Evolutionary conservation across 2,888 invertebrate species (phyloP).

Genomic region (Enchytraeus crypticus): DNA sequence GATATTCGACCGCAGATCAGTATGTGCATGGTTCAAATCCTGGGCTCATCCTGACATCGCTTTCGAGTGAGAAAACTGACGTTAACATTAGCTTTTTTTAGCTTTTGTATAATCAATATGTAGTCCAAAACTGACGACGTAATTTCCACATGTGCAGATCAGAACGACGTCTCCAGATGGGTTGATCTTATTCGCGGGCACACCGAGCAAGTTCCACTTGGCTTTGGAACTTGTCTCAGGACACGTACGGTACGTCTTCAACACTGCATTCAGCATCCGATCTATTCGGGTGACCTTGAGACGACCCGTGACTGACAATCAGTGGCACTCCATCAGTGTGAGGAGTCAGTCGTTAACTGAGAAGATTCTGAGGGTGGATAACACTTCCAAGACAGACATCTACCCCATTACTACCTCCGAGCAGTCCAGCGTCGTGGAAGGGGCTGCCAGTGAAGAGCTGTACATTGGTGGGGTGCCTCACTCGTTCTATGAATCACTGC

Average conservation of each 20-base stretch:
- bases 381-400: not conserved
- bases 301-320: not conserved
- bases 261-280: not conserved
- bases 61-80: no score
- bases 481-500: not conserved
- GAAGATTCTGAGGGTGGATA: not conserved
- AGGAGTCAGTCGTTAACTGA: not conserved
- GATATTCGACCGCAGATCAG: no score
- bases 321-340: not conserved
- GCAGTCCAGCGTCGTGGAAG: not conserved
- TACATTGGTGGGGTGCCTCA: not conserved
- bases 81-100: no score
- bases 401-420: not conserved
- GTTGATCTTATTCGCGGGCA: not conserved
- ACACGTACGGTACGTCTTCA: not conserved
- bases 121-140: no score
- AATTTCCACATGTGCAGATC: no score
- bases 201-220: not conserved
- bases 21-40: no score
- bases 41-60: no score
- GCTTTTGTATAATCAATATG: no score
- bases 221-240: not conserved
- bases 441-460: not conserved
- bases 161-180: not conserved
- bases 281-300: not conserved